Conservation (phyloP, 2,797 vertebrate species). For the Ciconia nigra region DNA sequence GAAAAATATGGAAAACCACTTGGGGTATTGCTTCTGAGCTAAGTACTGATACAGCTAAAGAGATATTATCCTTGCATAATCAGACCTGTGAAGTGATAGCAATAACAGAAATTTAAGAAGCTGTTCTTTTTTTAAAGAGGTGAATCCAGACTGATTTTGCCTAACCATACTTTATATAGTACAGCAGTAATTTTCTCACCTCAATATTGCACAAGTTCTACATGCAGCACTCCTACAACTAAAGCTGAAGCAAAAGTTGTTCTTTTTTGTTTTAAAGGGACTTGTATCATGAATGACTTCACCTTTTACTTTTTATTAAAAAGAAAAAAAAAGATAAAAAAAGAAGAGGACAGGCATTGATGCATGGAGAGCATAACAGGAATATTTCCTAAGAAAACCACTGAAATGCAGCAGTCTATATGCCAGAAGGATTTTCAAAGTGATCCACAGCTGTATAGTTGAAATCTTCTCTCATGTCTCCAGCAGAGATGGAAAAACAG, state of each 20-base stretch:
- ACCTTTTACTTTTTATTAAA: neutral
- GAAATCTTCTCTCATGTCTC: neutral
- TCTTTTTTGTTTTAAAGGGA: neutral
- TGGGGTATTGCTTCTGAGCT: neutral
- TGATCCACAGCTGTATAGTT: neutral
- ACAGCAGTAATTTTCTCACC: neutral
- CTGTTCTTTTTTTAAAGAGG: neutral
- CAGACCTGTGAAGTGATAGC: neutral
- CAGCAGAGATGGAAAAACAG: neutral
- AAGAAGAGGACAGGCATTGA: neutral
- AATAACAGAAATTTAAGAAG: neutral
- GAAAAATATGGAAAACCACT: neutral
- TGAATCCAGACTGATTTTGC: neutral
- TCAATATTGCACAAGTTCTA: neutral
- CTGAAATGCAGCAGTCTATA: neutral
- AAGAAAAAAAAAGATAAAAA: neutral
- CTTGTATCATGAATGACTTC: neutral
- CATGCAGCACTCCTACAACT: neutral
- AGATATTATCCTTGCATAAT: neutral
- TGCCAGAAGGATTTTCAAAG: neutral
- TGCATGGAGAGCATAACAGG: neutral
- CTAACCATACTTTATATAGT: neutral
- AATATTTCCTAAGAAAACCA: neutral
- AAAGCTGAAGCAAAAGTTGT: neutral
- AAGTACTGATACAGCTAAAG: neutral